Evolutionary conservation across 2,888 invertebrate genomes (phyloP), one percentile per base, ranked within the genome.

Genomic region (Parochlus steinenii): DNA sequence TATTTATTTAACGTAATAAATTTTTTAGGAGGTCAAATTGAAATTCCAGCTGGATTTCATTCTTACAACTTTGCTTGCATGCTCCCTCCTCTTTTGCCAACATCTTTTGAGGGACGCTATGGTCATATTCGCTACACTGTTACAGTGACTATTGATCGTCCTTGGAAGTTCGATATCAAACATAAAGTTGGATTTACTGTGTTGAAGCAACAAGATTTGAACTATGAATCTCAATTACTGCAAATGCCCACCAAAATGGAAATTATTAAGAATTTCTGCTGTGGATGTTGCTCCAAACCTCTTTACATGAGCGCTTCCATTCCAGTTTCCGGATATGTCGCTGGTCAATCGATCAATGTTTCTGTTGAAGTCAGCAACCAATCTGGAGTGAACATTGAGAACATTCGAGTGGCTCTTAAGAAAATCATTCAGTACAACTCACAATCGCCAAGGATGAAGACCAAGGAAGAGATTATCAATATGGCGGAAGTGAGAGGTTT

Each of bases 161-260:
- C 69, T 0, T 71, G 70, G 58, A 62, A 67, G 28, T 55, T 65
- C 26, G 68, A 72, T 24, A 11, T 30, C 7, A 36, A 29, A 3
- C 55, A 47, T 31, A 78, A 77, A 51, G 67, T 67, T 46, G 71
- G 74, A 2, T 83, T 89, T 48, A 82, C 79, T 23, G 75, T 89
- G 5, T 64, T 82, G 22, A 73, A 77, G 45, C 66, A 75, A 7
- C 61, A 82, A 48, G 85, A 87, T 55, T 63, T 89, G 40, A 86
- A 85, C 56, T 62, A 42, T 23, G 45, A 30, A 16, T 17, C 5
- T 17, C 30, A 23, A 11, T 4, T 14, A 15, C n/a, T 36, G 7
- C 15, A 19, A 12, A 5, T 11, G 5, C 28, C 28, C 8, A 6
- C 24, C 8, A 36, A 36, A 28, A 24, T n/a, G 6, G 36, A 36